Conservation (phyloP, 2,888 invertebrate genomes). For the Dyspetes luteomarginatus region DNA sequence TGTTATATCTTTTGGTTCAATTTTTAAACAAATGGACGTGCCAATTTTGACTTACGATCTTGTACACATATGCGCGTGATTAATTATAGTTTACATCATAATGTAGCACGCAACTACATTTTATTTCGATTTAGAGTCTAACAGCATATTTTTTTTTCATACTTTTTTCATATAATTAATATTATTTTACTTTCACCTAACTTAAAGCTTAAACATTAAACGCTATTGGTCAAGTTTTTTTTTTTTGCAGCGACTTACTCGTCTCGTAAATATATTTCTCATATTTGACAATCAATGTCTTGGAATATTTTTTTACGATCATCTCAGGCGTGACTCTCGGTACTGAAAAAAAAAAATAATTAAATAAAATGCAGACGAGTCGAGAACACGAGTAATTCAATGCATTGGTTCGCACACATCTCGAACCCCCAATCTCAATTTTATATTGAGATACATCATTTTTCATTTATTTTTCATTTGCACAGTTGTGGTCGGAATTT, state of each 20-base stretch:
- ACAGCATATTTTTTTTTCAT: constrained; percentile 26
- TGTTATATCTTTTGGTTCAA: constrained; percentile 26
- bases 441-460: not conserved
- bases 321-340: constrained; percentile 77
- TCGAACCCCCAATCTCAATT: constrained; percentile 22
- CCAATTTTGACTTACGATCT: constrained; percentile 34
- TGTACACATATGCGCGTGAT: constrained; percentile 66
- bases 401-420: constrained; percentile 32
- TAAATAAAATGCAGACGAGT: too few relatives aligned
- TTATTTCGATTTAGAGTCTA: constrained; percentile 29
- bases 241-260: constrained; percentile 52
- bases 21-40: constrained; percentile 29
- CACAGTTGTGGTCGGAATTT: constrained; percentile 64
- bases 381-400: constrained; percentile 11
- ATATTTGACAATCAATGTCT: constrained; percentile 35
- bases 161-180: constrained; percentile 6
- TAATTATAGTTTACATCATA: constrained; percentile 66
- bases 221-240: constrained; percentile 69
- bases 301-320: constrained; percentile 77
- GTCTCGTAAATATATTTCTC: constrained; percentile 46
- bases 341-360: constrained; percentile 77
- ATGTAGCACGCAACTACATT: constrained; percentile 65
- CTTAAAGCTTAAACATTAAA: constrained; percentile 54
- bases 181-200: constrained; percentile 49
- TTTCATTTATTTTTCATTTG: constrained; percentile 58